phyloP scores from a whole-genome alignment of 2,797 vertebrate species.

The Avahi laniger region DNA sequence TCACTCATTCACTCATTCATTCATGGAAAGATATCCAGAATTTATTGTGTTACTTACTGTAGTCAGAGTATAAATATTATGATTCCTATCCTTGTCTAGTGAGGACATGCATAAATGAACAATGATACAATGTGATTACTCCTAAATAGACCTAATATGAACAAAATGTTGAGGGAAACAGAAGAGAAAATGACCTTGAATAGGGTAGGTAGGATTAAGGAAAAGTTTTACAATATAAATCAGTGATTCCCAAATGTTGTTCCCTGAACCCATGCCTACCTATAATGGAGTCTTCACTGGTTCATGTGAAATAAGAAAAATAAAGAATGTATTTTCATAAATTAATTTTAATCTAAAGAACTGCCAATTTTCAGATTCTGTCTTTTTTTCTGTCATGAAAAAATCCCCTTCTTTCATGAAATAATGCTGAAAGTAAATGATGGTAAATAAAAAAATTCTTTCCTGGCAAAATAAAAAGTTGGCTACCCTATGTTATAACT shows the following conservation, averaged over 20 bases:
- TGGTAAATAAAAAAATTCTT: neutral
- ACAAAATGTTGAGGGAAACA: neutral
- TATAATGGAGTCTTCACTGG: neutral
- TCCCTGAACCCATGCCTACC: neutral
- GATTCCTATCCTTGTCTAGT: neutral
- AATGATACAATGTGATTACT: neutral
- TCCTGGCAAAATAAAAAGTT: slow-evolving; percentile 22
- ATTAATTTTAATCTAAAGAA: slow-evolving; percentile 4
- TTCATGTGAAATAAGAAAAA: slow-evolving; percentile 13
- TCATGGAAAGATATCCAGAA: neutral
- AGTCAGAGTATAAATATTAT: neutral
- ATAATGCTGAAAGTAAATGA: neutral
- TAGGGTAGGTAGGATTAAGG: neutral
- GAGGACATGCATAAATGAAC: neutral
- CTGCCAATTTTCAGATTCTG: neutral
- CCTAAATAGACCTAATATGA: neutral
- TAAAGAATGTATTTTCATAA: neutral
- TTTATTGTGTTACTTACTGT: neutral
- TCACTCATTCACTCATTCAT: neutral
- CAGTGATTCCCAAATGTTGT: neutral
- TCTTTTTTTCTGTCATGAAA: neutral
- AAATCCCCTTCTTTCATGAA: neutral
- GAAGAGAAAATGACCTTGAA: neutral
- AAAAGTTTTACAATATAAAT: neutral
- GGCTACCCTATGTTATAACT: neutral